Base-by-base conservation (phyloP, 53 echinoderm and acorn worm genomes). In the Antedon mediterranea region DNA sequence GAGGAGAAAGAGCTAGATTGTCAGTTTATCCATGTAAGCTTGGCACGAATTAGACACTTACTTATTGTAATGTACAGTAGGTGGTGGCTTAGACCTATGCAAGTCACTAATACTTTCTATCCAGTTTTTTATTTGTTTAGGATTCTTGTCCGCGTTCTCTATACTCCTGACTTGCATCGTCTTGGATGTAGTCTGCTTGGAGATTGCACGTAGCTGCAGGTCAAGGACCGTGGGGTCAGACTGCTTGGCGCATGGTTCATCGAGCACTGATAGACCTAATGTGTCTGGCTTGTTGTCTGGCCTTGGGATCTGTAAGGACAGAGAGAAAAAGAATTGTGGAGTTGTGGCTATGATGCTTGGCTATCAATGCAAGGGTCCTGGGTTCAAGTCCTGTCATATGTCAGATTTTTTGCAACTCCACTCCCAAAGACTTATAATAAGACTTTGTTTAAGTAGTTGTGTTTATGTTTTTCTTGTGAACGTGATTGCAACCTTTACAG, bases 1-100 rank as follows among this genome's bases (percentile, higher is more conserved):
- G n/a, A n/a, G n/a, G n/a, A n/a, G n/a, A n/a, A n/a, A 32, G 29
- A 6, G n/a, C 73, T 30, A n/a, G n/a, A n/a, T n/a, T n/a, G n/a
- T n/a, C n/a, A n/a, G n/a, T n/a, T n/a, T n/a, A n/a, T n/a, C n/a
- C n/a, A n/a, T n/a, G n/a, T n/a, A n/a, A n/a, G n/a, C n/a, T n/a
- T n/a, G n/a, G n/a, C 8, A 29, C 13, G 1, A 30, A 32, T 32
- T 3, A 70, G 28, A 34, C 26, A 89, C 98, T 90, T 81, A 98
- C 98, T 98, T 98, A 43, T 90, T 98, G 75, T 98, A 98, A 75
- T 98, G 98, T 33, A 98, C 98, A 27, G 98, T 98, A 14, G 98
- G 98, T n/a, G 98, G 98, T 72, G 98, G 98, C 74, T 98, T 98
- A 29, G 90, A 90, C 30, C 92, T 77, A 81, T 98, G 98, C 28